A percentile compares a stretch with the other conserved stretches of the same genome.
Evolutionary conservation across 2,797 vertebrate genomes (phyloP).

Genomic region (Steatocranus sp.): DNA sequence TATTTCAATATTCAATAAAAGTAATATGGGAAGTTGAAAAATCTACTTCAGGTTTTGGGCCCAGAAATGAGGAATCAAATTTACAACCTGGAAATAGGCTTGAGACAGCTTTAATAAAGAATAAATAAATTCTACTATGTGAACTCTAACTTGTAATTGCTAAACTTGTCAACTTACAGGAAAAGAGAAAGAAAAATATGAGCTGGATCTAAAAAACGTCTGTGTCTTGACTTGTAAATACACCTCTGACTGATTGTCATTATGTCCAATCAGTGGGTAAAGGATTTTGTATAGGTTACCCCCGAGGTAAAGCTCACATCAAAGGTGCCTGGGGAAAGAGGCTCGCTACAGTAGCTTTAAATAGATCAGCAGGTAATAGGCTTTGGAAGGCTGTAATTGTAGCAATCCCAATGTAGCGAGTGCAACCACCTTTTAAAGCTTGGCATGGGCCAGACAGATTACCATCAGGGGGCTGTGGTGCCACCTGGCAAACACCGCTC

Average conservation of each 20-base stretch:
- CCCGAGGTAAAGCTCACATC: constrained; percentile 28
- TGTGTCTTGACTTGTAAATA: background rate
- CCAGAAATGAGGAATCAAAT: background rate
- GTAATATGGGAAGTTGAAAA: background rate
- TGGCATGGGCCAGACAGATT: constrained; percentile 54
- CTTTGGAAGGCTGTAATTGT: constrained; percentile 63
- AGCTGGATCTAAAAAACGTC: background rate
- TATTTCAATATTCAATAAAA: background rate
- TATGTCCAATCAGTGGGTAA: constrained; percentile 8
- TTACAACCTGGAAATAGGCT: background rate
- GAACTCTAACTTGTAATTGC: background rate
- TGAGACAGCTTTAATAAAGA: background rate
- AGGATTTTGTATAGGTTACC: constrained; percentile 3
- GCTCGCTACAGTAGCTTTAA: constrained; percentile 54
- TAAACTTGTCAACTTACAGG: background rate
- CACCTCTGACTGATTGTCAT: background rate
- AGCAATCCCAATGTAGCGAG: constrained; percentile 33
- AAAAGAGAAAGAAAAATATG: background rate
- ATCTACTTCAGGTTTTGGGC: background rate
- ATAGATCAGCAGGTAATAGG: constrained; percentile 67
- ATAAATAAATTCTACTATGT: background rate
- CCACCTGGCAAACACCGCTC: constrained; percentile 52
- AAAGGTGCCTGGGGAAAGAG: constrained; percentile 36
- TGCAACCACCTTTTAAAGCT: constrained; percentile 43
- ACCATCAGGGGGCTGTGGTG: constrained; percentile 41